Base-by-base conservation (phyloP, 2,113 vertebrate species). In the Caloenas nicobarica region DNA sequence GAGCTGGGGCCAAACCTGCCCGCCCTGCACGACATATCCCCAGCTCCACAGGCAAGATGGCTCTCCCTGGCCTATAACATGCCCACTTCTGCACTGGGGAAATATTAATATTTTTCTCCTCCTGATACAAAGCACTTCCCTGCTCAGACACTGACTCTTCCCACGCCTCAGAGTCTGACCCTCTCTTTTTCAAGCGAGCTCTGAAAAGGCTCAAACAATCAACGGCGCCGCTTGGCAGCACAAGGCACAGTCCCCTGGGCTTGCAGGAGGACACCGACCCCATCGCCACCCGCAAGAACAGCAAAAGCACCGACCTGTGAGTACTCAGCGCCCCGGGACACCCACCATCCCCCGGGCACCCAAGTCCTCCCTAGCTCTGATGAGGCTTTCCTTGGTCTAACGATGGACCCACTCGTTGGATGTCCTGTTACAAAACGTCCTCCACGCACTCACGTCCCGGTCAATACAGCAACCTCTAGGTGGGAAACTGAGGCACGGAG, bases 401-500 rank as follows among this genome's bases (percentile, higher is more conserved):
- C 3, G 4, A 29, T 5, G 17, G 62, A 13, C 22, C 31, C 38
- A 2, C 11, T 60, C 14, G 8, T 7, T 18, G 40, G 11, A 13
- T 13, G 31, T 17, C 51, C 51, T 2, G 42, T 34, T 38, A 13
- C 17, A 13, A 31, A 65, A 31, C 0, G 11, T 7, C 42, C 57
- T 38, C 36, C 36, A 5, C 9, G 5, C n/a, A 34, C 17, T 13
- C 42, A 12, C 18, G 4, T 6, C 26, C 13, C 69, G 12, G 4
- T 15, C 24, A 38, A 58, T 0, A 6, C 46, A 8, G 10, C 2
- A 7, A 57, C 1, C 72, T 62, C 38, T 0, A 2, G 44, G 36
- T 0, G 69, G 51, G 48, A 91, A 72, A 86, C 71, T 24, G 87
- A 77, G 89, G 84, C 84, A 69, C 72, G 33, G 64, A 3, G 13